Base-by-base conservation (phyloP, 2,888 invertebrate genomes). In the Heliconius aoede region DNA sequence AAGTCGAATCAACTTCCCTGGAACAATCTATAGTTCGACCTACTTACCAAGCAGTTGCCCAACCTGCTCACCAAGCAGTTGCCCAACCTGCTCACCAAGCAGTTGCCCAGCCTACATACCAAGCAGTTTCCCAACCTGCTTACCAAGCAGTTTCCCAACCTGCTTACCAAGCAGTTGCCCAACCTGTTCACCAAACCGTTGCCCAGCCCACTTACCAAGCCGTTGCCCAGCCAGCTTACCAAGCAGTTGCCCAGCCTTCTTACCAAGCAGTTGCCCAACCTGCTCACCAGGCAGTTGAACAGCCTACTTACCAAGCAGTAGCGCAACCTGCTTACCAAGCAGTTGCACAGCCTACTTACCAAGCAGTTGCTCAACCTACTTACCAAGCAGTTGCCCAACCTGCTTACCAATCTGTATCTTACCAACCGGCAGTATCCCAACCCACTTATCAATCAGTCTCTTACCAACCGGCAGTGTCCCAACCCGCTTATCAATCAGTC, bases 1-100 rank as follows among this genome's bases (percentile, higher is more conserved):
- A 76, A n/a, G 62, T 74, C 28, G 78, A 81, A 60, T 73, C 80
- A 58, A 78, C 79, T n/a, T 80, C 73, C 58, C 64, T 75, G 72
- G 79, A 78, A 72, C 62, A 77, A 30, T n/a, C 72, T 26, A 58
- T 77, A 3, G 55, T 68, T 3, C 78, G 72, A 26, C 79, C 77
- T 58, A 21, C 36, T 36, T 71, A 71, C 30, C 51, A 67, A 46
- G 28, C 64, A 15, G 77, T 74, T 21, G n/a, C 67, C 15, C 60
- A 60, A 64, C 55, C 69, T 46, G 26, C 75, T 28, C 26, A 24
- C 24, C 24, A 68, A 24, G 46, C 68, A 28, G 32, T 64, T 3
- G 51, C 55, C 21, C 73, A 73, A 13, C 65, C 73, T 58, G 65
- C 73, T 28, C 51, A 51, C 68, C 78, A 75, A 32, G 62, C 62